Conservation (phyloP, 1,140 invertebrate species). For the Panagrolaimus sp. region DNA sequence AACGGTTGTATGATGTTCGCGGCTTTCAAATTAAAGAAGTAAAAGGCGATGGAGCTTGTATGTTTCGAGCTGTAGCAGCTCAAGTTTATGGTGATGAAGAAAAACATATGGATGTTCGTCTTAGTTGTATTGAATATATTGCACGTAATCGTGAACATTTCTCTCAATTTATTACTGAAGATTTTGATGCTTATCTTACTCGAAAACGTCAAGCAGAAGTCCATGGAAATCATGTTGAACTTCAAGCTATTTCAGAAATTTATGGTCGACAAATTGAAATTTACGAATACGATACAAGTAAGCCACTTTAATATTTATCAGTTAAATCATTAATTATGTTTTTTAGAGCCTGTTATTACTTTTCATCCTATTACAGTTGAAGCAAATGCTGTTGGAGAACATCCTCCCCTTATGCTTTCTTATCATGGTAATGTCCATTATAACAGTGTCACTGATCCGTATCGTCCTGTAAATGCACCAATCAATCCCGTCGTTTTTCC, state of each 20-base stretch:
- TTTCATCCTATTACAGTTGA: conserved; percentile 68
- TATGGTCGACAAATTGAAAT: conserved; percentile 87
- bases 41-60: conserved; percentile 83
- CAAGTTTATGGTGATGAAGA: conserved; percentile 88
- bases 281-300: conserved; percentile 78
- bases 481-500: conserved; percentile 61
- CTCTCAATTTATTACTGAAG: conserved; percentile 85
- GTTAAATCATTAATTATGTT: neutral
- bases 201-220: conserved; percentile 67
- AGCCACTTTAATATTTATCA: conserved; percentile 37
- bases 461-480: conserved; percentile 75
- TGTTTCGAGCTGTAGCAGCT: conserved; percentile 77
- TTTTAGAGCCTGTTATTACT: conserved; percentile 72
- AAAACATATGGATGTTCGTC: conserved; percentile 76
- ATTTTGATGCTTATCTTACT: conserved; percentile 77
- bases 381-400: conserved; percentile 67
- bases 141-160: conserved; percentile 84
- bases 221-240: conserved; percentile 88
- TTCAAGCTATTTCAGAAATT: conserved; percentile 86
- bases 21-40: conserved; percentile 80
- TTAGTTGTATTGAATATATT: conserved; percentile 87
- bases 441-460: conserved; percentile 63
- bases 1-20: conserved; percentile 60
- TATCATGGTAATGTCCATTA: conserved; percentile 85
- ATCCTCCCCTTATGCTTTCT: conserved; percentile 75